Evolutionary conservation across 2,888 invertebrate species (phyloP), one percentile per base, ranked within the genome.

Genomic region (Orthosia cruda): DNA sequence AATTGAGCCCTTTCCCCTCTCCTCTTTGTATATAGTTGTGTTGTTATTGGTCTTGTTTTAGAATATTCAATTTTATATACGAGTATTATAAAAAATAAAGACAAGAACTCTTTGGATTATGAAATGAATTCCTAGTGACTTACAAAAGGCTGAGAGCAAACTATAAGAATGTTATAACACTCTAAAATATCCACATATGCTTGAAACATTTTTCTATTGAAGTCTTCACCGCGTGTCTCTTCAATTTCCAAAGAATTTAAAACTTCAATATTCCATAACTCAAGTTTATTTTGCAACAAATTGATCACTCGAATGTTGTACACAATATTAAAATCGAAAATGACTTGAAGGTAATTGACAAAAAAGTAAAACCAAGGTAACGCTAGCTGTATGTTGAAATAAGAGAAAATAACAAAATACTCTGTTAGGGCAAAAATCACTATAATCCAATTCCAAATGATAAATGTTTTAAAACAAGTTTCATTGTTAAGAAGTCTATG

Each of bases 401-500:
- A 75, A 0, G 47, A 3, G 13, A 58, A 12, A 18, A 47, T 0
- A 15, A 49, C 23, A 16, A 23, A 9, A 18, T 65, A 47, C 11
- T 1, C n/a, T 7, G 20, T 15, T 0, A 47, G 11, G 7, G 18
- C 15, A 32, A 52, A 2, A 12, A 59, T 32, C n/a, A 59, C n/a
- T 11, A 13, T 23, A 13, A 76, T 52, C 66, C 74, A 75, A 47
- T 75, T 74, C 58, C 67, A 75, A 67, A 59, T 54, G 7, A 76
- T 67, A 12, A 26, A 66, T 0, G 23, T n/a, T 0, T 13, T 47
- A n/a, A 59, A 67, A 59, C n/a, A 18, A 3, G 32, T 59, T 47
- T 40, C 12, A 23, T 52, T 52, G 16, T 74, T 74, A 11, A 74
- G 32, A 15, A 52, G n/a, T 47, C 66, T 75, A 16, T 69, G 68